These are phyloP conservation scores for Rutilus rutilus DNA, from an alignment of 2,113 vertebrate species.

Conservation along the genomic window DNA sequence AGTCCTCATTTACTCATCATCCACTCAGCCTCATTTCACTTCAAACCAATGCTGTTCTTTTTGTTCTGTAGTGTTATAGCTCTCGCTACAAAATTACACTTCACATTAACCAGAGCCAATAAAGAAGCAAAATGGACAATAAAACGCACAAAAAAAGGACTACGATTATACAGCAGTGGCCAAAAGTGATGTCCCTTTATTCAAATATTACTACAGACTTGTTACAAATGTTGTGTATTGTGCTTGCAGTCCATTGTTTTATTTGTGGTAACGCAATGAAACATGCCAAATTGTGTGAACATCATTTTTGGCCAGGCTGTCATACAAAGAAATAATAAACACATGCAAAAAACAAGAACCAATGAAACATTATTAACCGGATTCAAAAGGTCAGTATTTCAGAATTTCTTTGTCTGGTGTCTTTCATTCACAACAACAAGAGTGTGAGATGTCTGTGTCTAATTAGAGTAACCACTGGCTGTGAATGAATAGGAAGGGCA, in stretches of 20 bases:
- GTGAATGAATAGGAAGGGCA: not conserved
- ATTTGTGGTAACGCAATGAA: too few relatives aligned
- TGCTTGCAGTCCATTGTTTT: too few relatives aligned
- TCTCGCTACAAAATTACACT: too few relatives aligned
- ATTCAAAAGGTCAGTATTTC: not conserved
- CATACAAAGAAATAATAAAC: too few relatives aligned
- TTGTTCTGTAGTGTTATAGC: not conserved
- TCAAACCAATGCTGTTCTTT: not conserved
- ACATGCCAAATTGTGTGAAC: too few relatives aligned
- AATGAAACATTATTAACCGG: too few relatives aligned
- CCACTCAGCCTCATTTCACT: not conserved
- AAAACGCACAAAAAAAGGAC: not conserved
- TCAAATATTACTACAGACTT: too few relatives aligned
- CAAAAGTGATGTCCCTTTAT: not conserved
- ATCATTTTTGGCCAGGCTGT: too few relatives aligned
- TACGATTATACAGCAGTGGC: not conserved
- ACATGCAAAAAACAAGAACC: too few relatives aligned
- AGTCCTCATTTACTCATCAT: not conserved
- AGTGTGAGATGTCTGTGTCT: not conserved
- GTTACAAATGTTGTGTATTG: too few relatives aligned
- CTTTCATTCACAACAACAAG: not conserved
- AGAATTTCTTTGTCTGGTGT: not conserved
- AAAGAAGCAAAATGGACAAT: too few relatives aligned
- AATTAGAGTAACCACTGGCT: not conserved
- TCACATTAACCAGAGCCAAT: too few relatives aligned